phyloP scores from a whole-genome alignment of 2,113 vertebrate genomes.

The Petromus typicus region DNA sequence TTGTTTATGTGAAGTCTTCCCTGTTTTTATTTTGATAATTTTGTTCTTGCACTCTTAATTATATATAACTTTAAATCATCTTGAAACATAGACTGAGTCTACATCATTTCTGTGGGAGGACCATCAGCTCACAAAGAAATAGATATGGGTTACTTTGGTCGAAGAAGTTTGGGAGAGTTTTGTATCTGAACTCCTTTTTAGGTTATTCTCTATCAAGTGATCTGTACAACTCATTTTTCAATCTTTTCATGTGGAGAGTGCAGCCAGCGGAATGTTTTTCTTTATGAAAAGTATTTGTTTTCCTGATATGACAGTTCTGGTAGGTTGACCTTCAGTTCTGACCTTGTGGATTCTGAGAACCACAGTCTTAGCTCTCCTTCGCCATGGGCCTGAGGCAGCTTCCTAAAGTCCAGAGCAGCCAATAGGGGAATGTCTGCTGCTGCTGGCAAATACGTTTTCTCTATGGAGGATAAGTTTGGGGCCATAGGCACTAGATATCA shows the following conservation, averaged over 20 bases:
- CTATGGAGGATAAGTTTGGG: not conserved
- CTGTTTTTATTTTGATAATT: slow-evolving; percentile 45
- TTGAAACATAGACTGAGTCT: slow-evolving; percentile 41
- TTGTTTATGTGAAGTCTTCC: not conserved
- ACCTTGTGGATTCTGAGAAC: not conserved
- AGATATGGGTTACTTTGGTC: not conserved
- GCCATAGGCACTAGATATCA: not conserved
- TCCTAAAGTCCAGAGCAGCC: not conserved
- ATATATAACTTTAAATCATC: slow-evolving; percentile 26
- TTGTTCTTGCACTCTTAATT: slow-evolving; percentile 57
- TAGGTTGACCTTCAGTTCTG: not conserved
- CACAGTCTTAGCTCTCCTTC: not conserved
- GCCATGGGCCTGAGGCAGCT: not conserved
- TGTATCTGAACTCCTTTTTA: slow-evolving; percentile 14
- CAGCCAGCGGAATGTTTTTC: not conserved
- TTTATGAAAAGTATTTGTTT: not conserved
- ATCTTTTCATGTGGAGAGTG: not conserved
- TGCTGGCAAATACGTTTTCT: not conserved
- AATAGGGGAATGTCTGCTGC: not conserved
- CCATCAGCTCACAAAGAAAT: not conserved
- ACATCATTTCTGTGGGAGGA: not conserved
- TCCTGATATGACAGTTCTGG: not conserved
- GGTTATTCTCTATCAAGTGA: not conserved
- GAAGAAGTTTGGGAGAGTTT: slow-evolving; percentile 14
- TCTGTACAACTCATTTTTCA: not conserved